A percentile compares a stretch with the other conserved stretches of the same genome.
These are phyloP conservation scores for Potamilus streckersoni DNA, from an alignment of 1,140 invertebrate genomes.

Conservation along the genomic window DNA sequence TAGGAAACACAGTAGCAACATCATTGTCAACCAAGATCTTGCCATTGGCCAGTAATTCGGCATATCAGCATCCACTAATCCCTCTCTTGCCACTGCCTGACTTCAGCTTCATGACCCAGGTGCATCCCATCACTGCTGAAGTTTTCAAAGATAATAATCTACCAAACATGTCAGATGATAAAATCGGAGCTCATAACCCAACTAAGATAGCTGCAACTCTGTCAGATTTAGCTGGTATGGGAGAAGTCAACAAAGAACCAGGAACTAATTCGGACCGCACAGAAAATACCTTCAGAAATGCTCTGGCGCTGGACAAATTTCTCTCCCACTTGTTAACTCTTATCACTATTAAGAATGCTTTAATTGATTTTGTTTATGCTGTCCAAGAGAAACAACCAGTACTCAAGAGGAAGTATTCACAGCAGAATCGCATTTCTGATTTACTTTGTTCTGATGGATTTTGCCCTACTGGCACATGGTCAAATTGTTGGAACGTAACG, in stretches of 20 bases:
- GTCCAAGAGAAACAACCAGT: not conserved
- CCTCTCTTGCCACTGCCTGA: no score
- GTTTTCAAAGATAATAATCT: not conserved
- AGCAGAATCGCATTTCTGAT: not conserved
- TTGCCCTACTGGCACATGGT: constrained; percentile 15
- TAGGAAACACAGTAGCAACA: constrained; percentile 38
- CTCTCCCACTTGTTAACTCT: constrained; percentile 25
- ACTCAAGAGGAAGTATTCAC: not conserved
- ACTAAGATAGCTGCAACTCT: not conserved
- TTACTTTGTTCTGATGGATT: constrained; percentile 22
- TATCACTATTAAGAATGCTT: constrained; percentile 31
- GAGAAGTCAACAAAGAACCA: no score
- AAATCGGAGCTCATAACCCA: not conserved
- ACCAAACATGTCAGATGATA: constrained; percentile 7
- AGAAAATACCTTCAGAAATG: not conserved
- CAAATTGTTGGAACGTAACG: constrained; percentile 21
- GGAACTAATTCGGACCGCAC: not conserved
- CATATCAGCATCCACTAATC: not conserved
- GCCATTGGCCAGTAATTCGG: not conserved
- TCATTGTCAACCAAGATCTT: constrained; percentile 28
- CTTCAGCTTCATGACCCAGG: not conserved
- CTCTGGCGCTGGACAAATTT: constrained; percentile 7
- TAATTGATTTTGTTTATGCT: constrained; percentile 27
- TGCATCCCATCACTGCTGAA: not conserved
- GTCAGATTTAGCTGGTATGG: not conserved